Conservation (phyloP, 2,888 invertebrate species). For the Tubiluchus corallicola region DNA sequence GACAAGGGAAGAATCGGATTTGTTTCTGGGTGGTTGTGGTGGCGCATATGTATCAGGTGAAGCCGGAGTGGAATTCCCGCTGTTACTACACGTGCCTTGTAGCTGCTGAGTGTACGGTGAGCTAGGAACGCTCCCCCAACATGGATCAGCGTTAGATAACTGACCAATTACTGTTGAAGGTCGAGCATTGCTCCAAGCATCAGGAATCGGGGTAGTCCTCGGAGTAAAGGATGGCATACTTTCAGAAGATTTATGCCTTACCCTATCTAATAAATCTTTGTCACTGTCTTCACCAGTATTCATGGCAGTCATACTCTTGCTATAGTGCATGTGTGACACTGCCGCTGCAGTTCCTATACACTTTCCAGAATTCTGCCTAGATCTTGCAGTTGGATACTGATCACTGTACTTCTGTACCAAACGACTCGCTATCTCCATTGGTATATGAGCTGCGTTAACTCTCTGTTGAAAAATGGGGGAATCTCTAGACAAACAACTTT, state of each 20-base stretch:
- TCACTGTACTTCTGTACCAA: background rate
- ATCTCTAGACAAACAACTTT: background rate
- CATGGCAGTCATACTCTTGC: background rate
- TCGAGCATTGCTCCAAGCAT: background rate
- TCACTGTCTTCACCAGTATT: background rate
- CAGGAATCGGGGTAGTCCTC: background rate
- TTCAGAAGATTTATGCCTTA: background rate
- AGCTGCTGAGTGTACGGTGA: slow-evolving; percentile 1
- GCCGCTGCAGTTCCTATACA: too few species aligned
- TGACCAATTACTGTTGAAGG: background rate
- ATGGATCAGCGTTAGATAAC: background rate
- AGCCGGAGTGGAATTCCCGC: background rate
- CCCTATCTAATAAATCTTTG: too few species aligned
- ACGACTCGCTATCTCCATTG: background rate
- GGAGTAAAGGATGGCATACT: background rate
- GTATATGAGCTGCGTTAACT: background rate
- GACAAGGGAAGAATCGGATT: background rate
- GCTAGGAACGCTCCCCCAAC: background rate
- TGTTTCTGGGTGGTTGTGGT: background rate
- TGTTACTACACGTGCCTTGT: too few species aligned
- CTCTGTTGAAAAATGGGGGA: background rate
- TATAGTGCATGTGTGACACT: too few species aligned
- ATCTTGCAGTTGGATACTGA: too few species aligned
- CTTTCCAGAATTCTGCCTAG: background rate
- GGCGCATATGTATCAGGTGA: background rate